Percentiles rank a stretch among this genome's conserved stretches.
These are phyloP conservation scores for Charanyca ferruginea DNA, from an alignment of 2,888 invertebrate genomes.

Conservation along the genomic window DNA sequence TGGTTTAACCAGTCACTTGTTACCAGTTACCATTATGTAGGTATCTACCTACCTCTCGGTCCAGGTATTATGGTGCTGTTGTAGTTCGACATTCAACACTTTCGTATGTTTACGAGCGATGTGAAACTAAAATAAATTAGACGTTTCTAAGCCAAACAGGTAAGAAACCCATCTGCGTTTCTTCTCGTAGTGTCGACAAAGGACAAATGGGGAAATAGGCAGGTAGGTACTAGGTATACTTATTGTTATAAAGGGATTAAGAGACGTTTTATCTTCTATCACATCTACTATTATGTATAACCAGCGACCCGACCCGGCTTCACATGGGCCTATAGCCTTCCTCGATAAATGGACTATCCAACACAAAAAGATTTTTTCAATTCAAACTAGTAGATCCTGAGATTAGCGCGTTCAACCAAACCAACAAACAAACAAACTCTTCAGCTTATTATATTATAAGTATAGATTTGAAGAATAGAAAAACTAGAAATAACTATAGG, in stretches of 20 bases:
- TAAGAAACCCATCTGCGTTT: constrained; percentile 42
- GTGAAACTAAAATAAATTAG: constrained; percentile 40
- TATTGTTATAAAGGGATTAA: neutral
- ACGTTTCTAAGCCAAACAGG: constrained; percentile 30
- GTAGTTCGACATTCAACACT: constrained; percentile 25
- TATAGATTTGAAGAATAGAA: neutral
- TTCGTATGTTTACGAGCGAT: constrained; percentile 25
- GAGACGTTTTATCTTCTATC: neutral
- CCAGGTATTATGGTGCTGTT: neutral
- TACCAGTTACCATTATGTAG: too few species aligned
- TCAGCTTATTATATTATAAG: too few species aligned
- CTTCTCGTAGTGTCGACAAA: constrained; percentile 22
- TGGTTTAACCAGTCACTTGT: too few species aligned
- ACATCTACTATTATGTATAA: too few species aligned
- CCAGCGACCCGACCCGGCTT: too few species aligned
- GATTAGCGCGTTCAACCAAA: too few species aligned
- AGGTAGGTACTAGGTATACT: neutral
- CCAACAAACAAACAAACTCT: too few species aligned
- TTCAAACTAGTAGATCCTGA: too few species aligned
- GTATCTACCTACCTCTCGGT: neutral
- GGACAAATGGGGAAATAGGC: constrained; percentile 22
- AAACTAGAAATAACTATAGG: constrained; percentile 7
- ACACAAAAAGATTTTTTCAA: too few species aligned
- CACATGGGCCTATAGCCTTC: too few species aligned
- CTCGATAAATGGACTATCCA: too few species aligned